Base-by-base conservation (phyloP, 2,888 invertebrate genomes). In the Syrphus vitripennis region DNA sequence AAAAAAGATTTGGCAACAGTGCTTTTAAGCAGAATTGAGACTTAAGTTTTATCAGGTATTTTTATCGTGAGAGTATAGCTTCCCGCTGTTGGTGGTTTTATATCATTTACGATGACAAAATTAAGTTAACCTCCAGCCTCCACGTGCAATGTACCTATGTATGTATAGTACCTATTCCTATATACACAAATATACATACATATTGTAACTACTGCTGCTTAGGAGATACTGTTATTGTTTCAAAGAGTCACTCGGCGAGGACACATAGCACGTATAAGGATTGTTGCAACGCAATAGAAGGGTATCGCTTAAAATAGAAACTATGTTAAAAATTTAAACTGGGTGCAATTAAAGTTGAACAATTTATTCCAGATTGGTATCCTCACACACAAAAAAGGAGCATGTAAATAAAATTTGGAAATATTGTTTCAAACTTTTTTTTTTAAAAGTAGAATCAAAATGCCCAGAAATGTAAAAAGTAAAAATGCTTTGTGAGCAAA, bases 41-140 rank as follows among this genome's bases (percentile, higher is more conserved):
- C 6, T 50, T 50, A 24, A 24, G 31, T 57, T 57, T 53, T 53
- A 26, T 29, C 29, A 59, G 21, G 37, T 65, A 50, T 65, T 50
- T 59, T 77, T 76, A 65, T 61, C 59, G n/a, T 6, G 70, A 65
- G 55, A 74, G 42, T 12, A 24, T 53, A 19, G 65, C 61, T 61
- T 61, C 26, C 59, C 6, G 21, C 29, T 48, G 50, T 1, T 10
- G n/a, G 34, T 48, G 76, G 65, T 82, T 59, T 77, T 71, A 67
- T 67, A 16, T 29, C 76, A 48, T 53, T 79, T 55, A 42, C 48
- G 14, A 16, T 59, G 63, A n/a, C 55, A 55, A 65, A 83, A 69
- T 74, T 37, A 78, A 78, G 72, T 83, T 74, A 78, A 24, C 59
- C 53, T n/a, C n/a, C n/a, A n/a, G n/a, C n/a, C 29, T 37, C 16